A percentile compares a stretch with the other conserved stretches of the same genome.
Evolutionary conservation across 2,888 invertebrate genomes (phyloP).

Genomic region (Listrodromus nycthemerus): DNA sequence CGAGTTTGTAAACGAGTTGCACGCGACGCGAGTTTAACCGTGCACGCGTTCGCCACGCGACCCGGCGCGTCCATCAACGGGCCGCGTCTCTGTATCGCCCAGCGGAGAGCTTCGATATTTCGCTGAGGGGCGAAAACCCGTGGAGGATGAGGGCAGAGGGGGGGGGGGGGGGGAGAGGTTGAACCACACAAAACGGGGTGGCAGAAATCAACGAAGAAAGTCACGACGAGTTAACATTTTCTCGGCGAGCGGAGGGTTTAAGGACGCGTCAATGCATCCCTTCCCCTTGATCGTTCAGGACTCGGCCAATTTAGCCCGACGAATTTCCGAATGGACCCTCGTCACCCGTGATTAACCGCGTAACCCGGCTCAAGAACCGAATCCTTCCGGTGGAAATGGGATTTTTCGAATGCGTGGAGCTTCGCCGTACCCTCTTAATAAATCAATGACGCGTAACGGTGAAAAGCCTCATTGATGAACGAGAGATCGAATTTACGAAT

Average conservation of each 20-base stretch:
- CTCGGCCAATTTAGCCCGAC: conserved; percentile 33
- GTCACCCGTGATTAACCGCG: conserved; percentile 40
- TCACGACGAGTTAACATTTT: conserved; percentile 18
- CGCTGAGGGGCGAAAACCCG: too few relatives aligned
- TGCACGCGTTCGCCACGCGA: conserved; percentile 78
- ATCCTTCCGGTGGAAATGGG: conserved; percentile 61
- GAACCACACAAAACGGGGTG: conserved; percentile 19
- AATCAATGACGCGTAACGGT: conserved; percentile 7
- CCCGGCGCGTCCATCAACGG: conserved; percentile 60
- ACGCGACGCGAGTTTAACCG: conserved; percentile 72
- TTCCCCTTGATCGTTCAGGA: neutral
- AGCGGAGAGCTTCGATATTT: conserved; percentile 28
- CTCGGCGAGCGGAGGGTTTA: conserved; percentile 27
- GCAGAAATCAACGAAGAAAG: conserved; percentile 30
- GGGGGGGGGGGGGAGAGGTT: too few relatives aligned
- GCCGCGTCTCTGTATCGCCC: conserved; percentile 1
- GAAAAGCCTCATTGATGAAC: conserved; percentile 23
- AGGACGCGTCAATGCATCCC: conserved; percentile 42
- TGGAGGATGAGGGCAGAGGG: too few relatives aligned
- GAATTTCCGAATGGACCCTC: conserved; percentile 47
- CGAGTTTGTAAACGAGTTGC: conserved; percentile 70
- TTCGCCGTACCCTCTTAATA: neutral
- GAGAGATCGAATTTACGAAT: neutral
- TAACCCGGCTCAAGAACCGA: conserved; percentile 5
- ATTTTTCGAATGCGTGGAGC: conserved; percentile 9